A percentile compares a stretch with the other conserved stretches of the same genome.
These are phyloP conservation scores for Propithecus perrieri DNA, from an alignment of 2,797 vertebrate species.

Conservation along the genomic window DNA sequence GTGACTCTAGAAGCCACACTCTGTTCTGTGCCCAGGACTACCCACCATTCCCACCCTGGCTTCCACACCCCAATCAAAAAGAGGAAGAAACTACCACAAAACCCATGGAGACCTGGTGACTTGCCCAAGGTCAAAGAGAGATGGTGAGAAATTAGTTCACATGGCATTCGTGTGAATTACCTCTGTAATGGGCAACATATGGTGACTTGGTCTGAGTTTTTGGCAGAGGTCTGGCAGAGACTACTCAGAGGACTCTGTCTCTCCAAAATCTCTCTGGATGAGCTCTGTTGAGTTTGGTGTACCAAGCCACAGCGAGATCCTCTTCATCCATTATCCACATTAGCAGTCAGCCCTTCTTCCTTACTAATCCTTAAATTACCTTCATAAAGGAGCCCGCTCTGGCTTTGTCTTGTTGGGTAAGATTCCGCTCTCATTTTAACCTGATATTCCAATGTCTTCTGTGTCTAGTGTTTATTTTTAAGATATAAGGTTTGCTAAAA, in stretches of 20 bases:
- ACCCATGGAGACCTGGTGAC: not conserved
- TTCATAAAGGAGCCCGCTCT: not conserved
- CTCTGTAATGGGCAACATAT: not conserved
- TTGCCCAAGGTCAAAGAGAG: not conserved
- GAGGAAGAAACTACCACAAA: not conserved
- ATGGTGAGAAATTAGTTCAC: not conserved
- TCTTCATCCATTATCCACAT: not conserved
- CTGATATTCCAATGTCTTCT: not conserved
- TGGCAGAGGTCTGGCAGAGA: not conserved
- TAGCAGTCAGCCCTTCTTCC: not conserved
- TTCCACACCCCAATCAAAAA: not conserved
- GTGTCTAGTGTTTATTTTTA: not conserved
- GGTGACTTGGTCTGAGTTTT: not conserved
- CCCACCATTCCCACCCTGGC: not conserved
- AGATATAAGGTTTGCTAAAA: constrained; percentile 12
- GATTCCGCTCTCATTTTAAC: not conserved
- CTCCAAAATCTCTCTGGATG: not conserved
- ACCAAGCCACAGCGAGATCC: not conserved
- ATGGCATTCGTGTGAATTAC: not conserved
- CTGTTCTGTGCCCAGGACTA: not conserved
- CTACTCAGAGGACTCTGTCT: not conserved
- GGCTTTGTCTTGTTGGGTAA: not conserved
- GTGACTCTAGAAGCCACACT: not conserved
- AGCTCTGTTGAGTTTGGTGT: not conserved
- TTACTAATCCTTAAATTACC: not conserved